Base-by-base conservation (phyloP, 2,888 invertebrate genomes). In the Nomada flava region DNA sequence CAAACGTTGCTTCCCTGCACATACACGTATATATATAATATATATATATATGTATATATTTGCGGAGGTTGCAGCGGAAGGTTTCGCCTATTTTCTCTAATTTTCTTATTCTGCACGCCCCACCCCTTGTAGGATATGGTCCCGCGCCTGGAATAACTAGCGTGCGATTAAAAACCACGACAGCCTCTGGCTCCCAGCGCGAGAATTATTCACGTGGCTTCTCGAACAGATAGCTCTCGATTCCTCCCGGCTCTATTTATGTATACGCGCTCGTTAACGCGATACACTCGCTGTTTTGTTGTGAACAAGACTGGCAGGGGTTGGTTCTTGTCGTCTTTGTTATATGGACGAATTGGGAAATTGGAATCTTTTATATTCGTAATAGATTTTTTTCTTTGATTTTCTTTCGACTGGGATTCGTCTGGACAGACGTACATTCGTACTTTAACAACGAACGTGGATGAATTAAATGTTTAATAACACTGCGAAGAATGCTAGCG, bases 111-210 rank as follows among this genome's bases (percentile, higher is more conserved):
- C 15, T 7, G 15, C 20, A 3, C 73, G 36, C 13, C 23, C 5
- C 23, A 9, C 1, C 23, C 67, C 20, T 26, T 9, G n/a, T 44
- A 55, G 60, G 71, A 71, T 74, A 74, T 83, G 63, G 76, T 67
- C 64, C 44, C 63, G 20, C 78, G 80, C 29, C 50, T 68, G 76
- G 83, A 86, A 85, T 87, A 87, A 85, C 72, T 71, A 55, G 50
- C 59, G 62, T 67, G 53, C 70, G 76, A 87, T 83, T 87, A 85
- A 85, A 87, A 83, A 60, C 76, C 70, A 63, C 65, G 69, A 52
- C 68, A 57, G 60, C 70, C 47, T 59, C 20, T 29, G 0, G 47
- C 5, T 67, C 20, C n/a, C 36, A 36, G n/a, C 65, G 36, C 62
- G 74, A 72, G 72, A 77, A 77, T 84, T 84, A 80, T 80, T 84